phyloP scores from a whole-genome alignment of 2,797 vertebrate genomes.

The Spizella passerina region DNA sequence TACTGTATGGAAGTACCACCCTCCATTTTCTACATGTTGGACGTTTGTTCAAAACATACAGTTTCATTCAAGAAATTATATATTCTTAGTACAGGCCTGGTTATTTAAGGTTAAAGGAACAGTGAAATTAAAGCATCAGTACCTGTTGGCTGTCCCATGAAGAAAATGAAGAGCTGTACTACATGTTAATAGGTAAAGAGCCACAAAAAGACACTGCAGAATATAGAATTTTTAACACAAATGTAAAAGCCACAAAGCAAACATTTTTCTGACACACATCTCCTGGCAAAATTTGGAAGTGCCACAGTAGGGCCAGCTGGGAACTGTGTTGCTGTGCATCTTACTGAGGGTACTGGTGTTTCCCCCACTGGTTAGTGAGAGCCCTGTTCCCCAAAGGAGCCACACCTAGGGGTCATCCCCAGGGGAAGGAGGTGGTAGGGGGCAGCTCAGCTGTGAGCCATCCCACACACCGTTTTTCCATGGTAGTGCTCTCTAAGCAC shows the following conservation, averaged over 20 bases:
- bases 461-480: accelerated
- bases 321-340: background rate
- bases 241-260: background rate
- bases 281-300: background rate
- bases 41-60: background rate
- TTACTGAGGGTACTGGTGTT: background rate
- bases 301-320: background rate
- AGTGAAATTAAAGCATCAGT: background rate
- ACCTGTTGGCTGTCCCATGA: background rate
- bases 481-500: background rate
- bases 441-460: background rate
- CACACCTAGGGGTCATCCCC: background rate
- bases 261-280: background rate
- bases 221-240: background rate
- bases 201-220: background rate
- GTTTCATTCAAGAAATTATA: background rate
- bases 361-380: background rate
- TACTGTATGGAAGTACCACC: background rate
- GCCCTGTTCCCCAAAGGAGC: background rate
- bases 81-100: background rate
- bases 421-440: accelerated
- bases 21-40: background rate
- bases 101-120: background rate
- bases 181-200: background rate
- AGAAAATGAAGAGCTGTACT: background rate